Evolutionary conservation across 2,888 invertebrate genomes (phyloP).

Genomic region (Latrodectus hesperus): DNA sequence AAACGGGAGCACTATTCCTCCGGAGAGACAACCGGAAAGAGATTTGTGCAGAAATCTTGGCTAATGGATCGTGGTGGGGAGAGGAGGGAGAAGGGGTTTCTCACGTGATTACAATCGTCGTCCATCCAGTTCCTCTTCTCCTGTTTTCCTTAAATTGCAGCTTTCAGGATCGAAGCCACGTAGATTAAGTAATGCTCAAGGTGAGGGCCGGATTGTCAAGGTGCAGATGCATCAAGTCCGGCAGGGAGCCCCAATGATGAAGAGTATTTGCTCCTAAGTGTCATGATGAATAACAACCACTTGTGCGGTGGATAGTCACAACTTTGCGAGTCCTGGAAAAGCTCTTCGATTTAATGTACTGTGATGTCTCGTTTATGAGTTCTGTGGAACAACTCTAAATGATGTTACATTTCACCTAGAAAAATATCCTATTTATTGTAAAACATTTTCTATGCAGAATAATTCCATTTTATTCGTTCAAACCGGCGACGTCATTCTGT

Average conservation of each 20-base stretch:
- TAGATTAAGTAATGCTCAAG: background rate
- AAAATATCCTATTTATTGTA: too few species aligned
- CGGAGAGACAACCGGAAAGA: background rate
- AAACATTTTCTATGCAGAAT: too few species aligned
- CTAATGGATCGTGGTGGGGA: background rate
- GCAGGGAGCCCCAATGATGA: background rate
- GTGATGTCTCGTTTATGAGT: too few species aligned
- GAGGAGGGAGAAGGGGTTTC: background rate
- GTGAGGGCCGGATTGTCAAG: background rate
- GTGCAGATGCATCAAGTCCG: background rate
- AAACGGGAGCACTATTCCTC: background rate
- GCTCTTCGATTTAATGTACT: too few species aligned
- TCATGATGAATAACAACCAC: too few species aligned
- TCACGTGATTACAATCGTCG: slow-evolving; percentile 1
- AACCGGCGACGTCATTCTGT: too few species aligned
- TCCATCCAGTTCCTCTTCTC: background rate
- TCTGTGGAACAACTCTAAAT: too few species aligned
- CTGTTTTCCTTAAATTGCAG: slow-evolving; percentile 1
- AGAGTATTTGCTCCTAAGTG: too few species aligned
- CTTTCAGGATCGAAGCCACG: background rate
- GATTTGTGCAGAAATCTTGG: background rate
- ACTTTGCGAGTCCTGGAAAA: too few species aligned
- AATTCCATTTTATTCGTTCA: too few species aligned
- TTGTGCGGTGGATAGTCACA: too few species aligned
- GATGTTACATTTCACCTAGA: too few species aligned